Base-by-base conservation (phyloP, 2,797 vertebrate genomes). In the Astyanax mexicanus region DNA sequence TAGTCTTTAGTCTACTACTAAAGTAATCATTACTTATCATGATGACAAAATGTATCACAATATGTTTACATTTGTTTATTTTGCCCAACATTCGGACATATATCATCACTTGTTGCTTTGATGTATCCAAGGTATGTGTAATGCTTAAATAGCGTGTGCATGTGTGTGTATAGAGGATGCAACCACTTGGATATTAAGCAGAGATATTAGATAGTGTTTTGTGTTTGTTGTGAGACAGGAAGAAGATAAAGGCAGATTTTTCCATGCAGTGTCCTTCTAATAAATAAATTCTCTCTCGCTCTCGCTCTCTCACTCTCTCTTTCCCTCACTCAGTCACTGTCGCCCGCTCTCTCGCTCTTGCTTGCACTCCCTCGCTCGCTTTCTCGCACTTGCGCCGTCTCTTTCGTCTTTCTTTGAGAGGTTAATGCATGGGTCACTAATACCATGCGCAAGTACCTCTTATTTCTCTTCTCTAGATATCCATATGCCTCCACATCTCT, bases 261-360 rank as follows among this genome's bases (percentile, higher is more conserved):
- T 17, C 54, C 15, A 0, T 42, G 17, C 25, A 37, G 32, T 32
- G 49, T 80, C 7, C 19, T 58, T 38, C 40, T 71, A 77, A 77
- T 88, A 84, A 88, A 87, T 90, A 89, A 87, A 88, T 86, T 32
- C 38, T 40, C 38, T 40, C 38, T 4, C 38, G 2, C 1, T 40
- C 38, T 37, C 35, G 8, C 35, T 4, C 35, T 8, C 35, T 37
- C 35, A 37, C 35, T 75, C 38, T 52, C 6, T 69, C 25, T 49
- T 37, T 27, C 12, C 69, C 52, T 73, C 29, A 74, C 32, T 38
- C 42, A 44, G 3, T 44, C 38, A 44, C 42, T 44, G 9, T 44
- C 45, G 49, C 45, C 49, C 45, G 38, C 21, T 58, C 68, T 29
- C 60, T 47, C 51, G 58, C 51, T 44, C 68, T 17, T 58, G 57